Conservation (phyloP, 2,888 invertebrate species). For the Orgyia antiqua region DNA sequence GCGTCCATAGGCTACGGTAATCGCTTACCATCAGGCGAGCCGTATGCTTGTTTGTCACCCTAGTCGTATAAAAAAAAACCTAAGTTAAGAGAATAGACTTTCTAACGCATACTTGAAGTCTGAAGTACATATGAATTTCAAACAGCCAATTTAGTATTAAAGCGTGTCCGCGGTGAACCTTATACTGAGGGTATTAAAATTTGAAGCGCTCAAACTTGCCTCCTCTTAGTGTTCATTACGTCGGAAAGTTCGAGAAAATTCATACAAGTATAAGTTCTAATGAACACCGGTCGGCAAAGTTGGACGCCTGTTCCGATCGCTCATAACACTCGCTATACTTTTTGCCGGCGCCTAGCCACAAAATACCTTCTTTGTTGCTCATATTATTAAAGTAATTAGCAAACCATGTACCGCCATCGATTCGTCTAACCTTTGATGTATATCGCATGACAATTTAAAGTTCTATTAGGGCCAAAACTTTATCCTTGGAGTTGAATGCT, state of each 20-base stretch:
- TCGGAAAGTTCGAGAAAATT: constrained; percentile 71
- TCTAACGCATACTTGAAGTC: no score
- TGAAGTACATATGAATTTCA: constrained; percentile 49
- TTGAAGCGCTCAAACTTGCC: constrained; percentile 72
- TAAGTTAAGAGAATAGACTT: constrained; percentile 64
- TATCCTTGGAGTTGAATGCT: constrained; percentile 31
- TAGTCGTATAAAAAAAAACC: no score
- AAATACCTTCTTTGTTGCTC: constrained; percentile 30
- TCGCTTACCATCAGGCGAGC: no score
- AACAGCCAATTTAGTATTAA: constrained; percentile 54
- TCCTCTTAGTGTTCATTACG: constrained; percentile 76
- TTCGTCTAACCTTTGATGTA: constrained; percentile 16
- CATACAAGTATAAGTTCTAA: constrained; percentile 75
- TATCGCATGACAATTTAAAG: constrained; percentile 36
- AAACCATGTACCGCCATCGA: no score
- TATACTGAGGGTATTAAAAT: constrained; percentile 62
- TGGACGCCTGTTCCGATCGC: constrained; percentile 48
- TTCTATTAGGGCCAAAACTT: constrained; percentile 37
- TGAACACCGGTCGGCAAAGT: constrained; percentile 67
- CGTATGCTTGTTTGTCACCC: no score
- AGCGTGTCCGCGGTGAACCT: constrained; percentile 48
- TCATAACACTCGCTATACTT: constrained; percentile 37
- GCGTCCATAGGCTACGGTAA: no score
- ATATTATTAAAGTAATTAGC: constrained; percentile 27
- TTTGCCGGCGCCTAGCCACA: constrained; percentile 31